Base-by-base conservation (phyloP, 23 tunicate genomes). In the Botrylloides violaceus region DNA sequence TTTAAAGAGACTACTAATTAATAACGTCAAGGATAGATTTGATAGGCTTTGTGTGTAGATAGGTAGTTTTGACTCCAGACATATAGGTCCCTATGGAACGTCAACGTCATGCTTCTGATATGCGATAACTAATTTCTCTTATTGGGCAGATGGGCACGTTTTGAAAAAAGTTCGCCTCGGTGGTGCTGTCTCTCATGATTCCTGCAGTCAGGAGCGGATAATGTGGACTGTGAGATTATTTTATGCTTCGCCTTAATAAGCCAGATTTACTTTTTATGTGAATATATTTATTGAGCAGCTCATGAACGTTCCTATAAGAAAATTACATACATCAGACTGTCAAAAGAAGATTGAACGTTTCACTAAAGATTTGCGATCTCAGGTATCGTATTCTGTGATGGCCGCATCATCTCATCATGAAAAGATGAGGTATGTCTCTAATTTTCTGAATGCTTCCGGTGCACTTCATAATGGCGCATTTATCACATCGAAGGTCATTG, bases 161-260 rank as follows among this genome's bases (percentile, higher is more conserved):
- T 43, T 88, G 68, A 77, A 59, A 34, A 88, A 88, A 58, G 88
- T 88, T 1, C 73, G 88, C 6, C 43, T 88, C 1, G 96, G 96
- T 28, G 88, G 84, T 2, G 49, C 73, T 18, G 70, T 88, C 2
- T 64, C 88, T 36, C 96, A 88, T 73, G 96, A 88, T 59, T 59
- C 60, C 15, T 71, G 78, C 58, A 88, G 88, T 68, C 84, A 79
- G 34, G 96, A 88, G 57, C 77, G 61, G 58, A 72, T 88, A 24
- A 73, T 68, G 15, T 88, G 96, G 96, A 76, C 78, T 15, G 87
- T 83, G 39, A 80, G 77, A 30, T 43, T 43, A 43, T 15, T 43
- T 43, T 43, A 43, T 43, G 12, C 15, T 9, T 43, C 12, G 9
- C 9, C 53, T 43, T 15, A 43, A 15, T 43, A 43, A 15, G 53